A percentile compares a stretch with the other conserved stretches of the same genome.
Conservation (phyloP, 1,140 invertebrate species). For the Eumeta japonica region DNA sequence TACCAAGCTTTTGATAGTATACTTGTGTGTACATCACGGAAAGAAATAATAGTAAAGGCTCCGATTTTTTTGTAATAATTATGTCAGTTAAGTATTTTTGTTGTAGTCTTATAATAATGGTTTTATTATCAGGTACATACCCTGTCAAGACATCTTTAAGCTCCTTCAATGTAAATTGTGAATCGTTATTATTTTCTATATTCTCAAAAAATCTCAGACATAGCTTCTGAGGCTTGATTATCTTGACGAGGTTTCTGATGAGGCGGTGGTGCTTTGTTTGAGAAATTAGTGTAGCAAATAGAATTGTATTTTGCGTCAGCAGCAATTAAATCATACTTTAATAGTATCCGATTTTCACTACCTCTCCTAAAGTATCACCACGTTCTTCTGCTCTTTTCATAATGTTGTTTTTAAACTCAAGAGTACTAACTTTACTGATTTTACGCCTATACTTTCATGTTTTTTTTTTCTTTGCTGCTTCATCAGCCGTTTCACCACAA, state of each 20-base stretch:
- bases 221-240: constrained; percentile 27
- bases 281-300: constrained; percentile 30
- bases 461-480: too few species aligned
- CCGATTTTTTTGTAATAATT: constrained; percentile 30
- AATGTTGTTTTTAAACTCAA: constrained; percentile 10
- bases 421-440: too few species aligned
- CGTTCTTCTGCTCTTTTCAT: constrained; percentile 11
- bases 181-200: constrained; percentile 36
- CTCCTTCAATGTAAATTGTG: too few species aligned
- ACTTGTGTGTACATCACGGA: constrained; percentile 15
- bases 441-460: too few species aligned
- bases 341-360: constrained; percentile 19
- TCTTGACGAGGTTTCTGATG: constrained; percentile 20
- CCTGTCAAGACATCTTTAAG: constrained; percentile 28
- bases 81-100: constrained; percentile 30
- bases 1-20: constrained; percentile 20
- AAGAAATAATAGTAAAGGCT: constrained; percentile 21
- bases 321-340: constrained; percentile 27
- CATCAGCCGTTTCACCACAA: too few species aligned
- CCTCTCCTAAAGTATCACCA: constrained; percentile 10
- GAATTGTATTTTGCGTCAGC: constrained; percentile 31
- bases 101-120: constrained; percentile 29
- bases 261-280: constrained; percentile 21
- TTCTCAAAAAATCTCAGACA: constrained; percentile 29
- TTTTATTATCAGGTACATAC: constrained; percentile 30